Percentiles rank a stretch among this genome's conserved stretches.
phyloP scores from a whole-genome alignment of 2,113 vertebrate species.

The Coptodon rendalli region DNA sequence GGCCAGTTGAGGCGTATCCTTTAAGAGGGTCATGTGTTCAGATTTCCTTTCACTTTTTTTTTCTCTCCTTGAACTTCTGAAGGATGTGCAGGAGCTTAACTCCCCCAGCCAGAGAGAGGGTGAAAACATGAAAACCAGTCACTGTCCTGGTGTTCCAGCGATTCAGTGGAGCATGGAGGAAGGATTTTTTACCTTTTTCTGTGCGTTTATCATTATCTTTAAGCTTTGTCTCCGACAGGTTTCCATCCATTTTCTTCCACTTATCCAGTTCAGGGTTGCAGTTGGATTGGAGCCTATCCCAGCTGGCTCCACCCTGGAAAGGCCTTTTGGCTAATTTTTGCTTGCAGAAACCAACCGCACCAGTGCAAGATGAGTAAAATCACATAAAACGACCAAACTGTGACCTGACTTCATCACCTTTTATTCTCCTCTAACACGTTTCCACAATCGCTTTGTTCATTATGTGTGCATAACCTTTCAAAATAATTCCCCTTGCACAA shows the following conservation, averaged over 20 bases:
- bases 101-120: slow-evolving; percentile 7
- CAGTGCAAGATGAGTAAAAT: not conserved
- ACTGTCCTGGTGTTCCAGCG: not conserved
- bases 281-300: not conserved
- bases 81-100: slow-evolving; percentile 45
- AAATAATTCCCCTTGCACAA: slow-evolving; percentile 5
- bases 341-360: not conserved
- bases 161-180: not conserved
- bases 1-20: slow-evolving; percentile 60
- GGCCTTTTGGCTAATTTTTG: not conserved
- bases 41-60: slow-evolving; percentile 64
- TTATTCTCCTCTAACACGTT: not conserved
- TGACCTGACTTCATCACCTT: not conserved
- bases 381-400: not conserved
- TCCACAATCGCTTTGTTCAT: not conserved
- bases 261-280: not conserved
- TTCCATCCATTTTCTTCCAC: not conserved
- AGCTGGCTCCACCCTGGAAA: not conserved
- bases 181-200: not conserved
- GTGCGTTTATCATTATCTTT: not conserved
- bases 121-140: slow-evolving; percentile 9
- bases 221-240: not conserved
- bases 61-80: slow-evolving; percentile 54
- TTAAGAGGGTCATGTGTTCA: slow-evolving; percentile 65
- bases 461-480: not conserved